A percentile compares a stretch with the other conserved stretches of the same genome.
Conservation (phyloP, 2,888 invertebrate genomes). For the Bembecia ichneumoniformis region DNA sequence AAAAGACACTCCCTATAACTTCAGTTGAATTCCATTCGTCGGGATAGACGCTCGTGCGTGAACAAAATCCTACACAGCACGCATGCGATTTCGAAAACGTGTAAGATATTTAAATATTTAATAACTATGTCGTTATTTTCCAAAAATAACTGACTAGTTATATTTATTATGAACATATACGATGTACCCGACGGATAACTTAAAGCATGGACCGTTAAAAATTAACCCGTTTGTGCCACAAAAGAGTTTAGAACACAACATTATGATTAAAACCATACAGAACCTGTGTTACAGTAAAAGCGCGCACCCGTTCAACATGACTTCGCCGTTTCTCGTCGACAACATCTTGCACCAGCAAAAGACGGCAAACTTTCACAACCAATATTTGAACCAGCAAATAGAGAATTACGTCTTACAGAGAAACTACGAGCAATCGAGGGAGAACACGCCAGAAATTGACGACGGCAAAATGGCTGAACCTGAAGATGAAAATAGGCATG, state of each 20-base stretch:
- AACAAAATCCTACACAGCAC: conserved; percentile 5
- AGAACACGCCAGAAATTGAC: conserved; percentile 52
- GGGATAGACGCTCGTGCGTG: conserved; percentile 23
- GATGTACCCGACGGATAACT: conserved; percentile 59
- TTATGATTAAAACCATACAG: conserved; percentile 66
- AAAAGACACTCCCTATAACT: conserved; percentile 11
- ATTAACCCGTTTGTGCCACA: conserved; percentile 39
- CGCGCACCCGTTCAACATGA: conserved; percentile 56
- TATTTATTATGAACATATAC: conserved; percentile 31
- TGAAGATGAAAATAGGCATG: conserved; percentile 34
- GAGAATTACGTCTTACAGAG: conserved; percentile 52
- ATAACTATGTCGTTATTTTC: background rate
- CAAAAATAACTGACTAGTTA: background rate
- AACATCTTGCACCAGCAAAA: conserved; percentile 74
- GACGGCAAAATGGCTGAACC: conserved; percentile 35
- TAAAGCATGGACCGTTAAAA: conserved; percentile 58
- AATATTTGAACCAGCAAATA: conserved; percentile 69
- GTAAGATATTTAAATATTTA: background rate
- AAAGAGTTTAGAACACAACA: conserved; percentile 52
- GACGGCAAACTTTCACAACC: conserved; percentile 56
- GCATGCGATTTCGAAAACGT: background rate
- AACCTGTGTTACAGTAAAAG: conserved; percentile 55
- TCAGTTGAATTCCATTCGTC: conserved; percentile 38
- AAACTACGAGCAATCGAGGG: conserved; percentile 42
- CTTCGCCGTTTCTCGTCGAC: conserved; percentile 75